Percentiles rank a stretch among this genome's conserved stretches.
Evolutionary conservation across 1,140 invertebrate species (phyloP).

Genomic region (Lepidostoma basale): DNA sequence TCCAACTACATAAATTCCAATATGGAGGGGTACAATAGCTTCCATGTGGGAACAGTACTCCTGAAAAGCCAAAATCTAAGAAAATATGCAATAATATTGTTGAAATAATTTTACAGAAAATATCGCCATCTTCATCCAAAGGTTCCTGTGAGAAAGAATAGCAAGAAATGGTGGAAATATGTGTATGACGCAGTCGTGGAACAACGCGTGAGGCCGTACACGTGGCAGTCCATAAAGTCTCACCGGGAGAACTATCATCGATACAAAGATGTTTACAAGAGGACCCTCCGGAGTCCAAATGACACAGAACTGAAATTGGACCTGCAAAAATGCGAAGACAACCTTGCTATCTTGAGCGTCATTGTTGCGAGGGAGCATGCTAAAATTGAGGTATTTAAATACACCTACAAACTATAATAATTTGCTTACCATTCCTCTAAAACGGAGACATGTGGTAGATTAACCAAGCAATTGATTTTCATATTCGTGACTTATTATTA

Average conservation of each 20-base stretch:
- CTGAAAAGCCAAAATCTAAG: too few relatives aligned
- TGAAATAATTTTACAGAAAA: conserved; percentile 61
- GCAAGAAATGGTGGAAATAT: conserved; percentile 78
- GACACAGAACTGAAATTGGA: conserved; percentile 76
- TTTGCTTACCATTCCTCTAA: too few relatives aligned
- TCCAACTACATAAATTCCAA: too few relatives aligned
- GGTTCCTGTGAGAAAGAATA: conserved; percentile 56
- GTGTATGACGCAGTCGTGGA: conserved; percentile 75
- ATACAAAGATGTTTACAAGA: conserved; percentile 76
- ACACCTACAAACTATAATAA: too few relatives aligned
- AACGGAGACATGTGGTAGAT: too few relatives aligned
- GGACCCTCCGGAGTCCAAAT: conserved; percentile 72
- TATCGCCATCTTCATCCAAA: conserved; percentile 62
- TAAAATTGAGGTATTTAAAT: conserved; percentile 69
- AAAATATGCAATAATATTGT: too few relatives aligned
- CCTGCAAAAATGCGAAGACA: conserved; percentile 77
- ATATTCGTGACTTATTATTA: too few relatives aligned
- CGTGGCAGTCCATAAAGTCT: conserved; percentile 72
- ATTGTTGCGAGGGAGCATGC: conserved; percentile 81
- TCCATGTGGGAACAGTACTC: too few relatives aligned
- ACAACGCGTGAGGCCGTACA: conserved; percentile 73
- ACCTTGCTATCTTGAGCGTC: conserved; percentile 75
- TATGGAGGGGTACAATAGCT: too few relatives aligned
- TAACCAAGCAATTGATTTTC: too few relatives aligned
- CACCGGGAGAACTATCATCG: conserved; percentile 74